Evolutionary conservation across 2,888 invertebrate species (phyloP).

Genomic region (Scaptomyza reducta): DNA sequence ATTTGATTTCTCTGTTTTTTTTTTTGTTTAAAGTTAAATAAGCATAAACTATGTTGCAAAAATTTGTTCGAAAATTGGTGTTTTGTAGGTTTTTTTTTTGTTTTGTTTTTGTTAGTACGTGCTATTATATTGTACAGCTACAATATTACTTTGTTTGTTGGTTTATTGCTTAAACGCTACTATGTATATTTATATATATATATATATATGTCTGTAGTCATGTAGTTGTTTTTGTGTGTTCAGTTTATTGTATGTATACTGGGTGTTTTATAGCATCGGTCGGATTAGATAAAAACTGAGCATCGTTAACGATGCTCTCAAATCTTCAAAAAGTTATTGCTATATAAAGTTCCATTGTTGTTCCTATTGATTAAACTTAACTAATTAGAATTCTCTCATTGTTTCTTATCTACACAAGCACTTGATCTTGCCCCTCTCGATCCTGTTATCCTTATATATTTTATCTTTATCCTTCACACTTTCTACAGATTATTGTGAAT

Average conservation of each 20-base stretch:
- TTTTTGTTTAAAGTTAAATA: conserved; percentile 51
- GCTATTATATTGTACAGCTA: conserved; percentile 50
- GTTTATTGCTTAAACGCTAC: conserved; percentile 58
- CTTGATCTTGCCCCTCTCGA: not conserved
- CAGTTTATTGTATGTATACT: conserved; percentile 33
- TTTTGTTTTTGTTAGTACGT: conserved; percentile 46
- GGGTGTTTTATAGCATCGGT: conserved; percentile 62
- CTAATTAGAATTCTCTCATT: conserved; percentile 50
- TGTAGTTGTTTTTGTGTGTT: conserved; percentile 25
- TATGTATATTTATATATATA: conserved; percentile 63
- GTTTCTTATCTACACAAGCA: conserved; percentile 49
- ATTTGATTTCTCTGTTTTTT: conserved; percentile 52
- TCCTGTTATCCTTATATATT: conserved; percentile 1
- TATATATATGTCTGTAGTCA: conserved; percentile 48
- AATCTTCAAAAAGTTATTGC: conserved; percentile 64
- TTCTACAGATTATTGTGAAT: conserved; percentile 32
- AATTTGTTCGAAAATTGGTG: conserved; percentile 68
- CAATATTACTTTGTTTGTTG: conserved; percentile 36
- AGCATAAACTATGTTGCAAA: conserved; percentile 57
- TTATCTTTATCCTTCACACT: conserved; percentile 9
- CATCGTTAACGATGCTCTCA: conserved; percentile 37
- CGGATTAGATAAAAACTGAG: conserved; percentile 65
- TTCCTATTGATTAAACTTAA: conserved; percentile 36
- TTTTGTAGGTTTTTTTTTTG: conserved; percentile 47
- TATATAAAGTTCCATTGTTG: conserved; percentile 38